These are phyloP conservation scores for Clanis bilineata DNA, from an alignment of 2,888 invertebrate species.

Conservation along the genomic window DNA sequence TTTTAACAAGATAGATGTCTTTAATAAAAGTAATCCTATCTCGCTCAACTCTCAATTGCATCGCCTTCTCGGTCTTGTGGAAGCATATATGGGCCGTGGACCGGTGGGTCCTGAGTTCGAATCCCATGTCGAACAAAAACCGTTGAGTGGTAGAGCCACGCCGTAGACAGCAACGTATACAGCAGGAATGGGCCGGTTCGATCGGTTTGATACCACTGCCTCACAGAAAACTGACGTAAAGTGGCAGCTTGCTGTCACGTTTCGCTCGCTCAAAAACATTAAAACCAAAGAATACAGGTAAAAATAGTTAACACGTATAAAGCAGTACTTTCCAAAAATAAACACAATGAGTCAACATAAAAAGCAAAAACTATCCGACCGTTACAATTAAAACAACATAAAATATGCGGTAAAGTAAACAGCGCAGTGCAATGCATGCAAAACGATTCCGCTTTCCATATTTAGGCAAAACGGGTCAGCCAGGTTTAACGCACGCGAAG, in stretches of 20 bases:
- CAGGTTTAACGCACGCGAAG: slow-evolving; percentile 42
- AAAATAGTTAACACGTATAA: slow-evolving; percentile 2
- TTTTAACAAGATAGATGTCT: slow-evolving; percentile 3
- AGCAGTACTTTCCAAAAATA: neutral
- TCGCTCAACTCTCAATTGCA: neutral
- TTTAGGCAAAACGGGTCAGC: slow-evolving; percentile 56
- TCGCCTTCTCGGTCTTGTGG: too few species aligned
- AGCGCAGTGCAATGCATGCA: slow-evolving; percentile 32
- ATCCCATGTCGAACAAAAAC: too few species aligned
- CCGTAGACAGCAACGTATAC: too few species aligned
- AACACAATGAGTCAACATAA: neutral
- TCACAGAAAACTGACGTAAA: too few species aligned
- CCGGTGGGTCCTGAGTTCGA: too few species aligned
- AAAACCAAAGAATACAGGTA: neutral
- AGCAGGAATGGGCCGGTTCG: too few species aligned
- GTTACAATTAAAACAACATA: slow-evolving; percentile 12
- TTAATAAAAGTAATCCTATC: slow-evolving; percentile 5
- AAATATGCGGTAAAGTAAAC: slow-evolving; percentile 37
- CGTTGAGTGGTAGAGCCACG: too few species aligned
- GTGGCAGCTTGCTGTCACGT: too few species aligned
- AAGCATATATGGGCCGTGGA: too few species aligned
- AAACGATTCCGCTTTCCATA: slow-evolving; percentile 59
- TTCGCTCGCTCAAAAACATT: neutral
- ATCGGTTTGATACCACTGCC: too few species aligned
- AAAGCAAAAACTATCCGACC: slow-evolving; percentile 19